Evolutionary conservation across 1,140 invertebrate genomes (phyloP).

Genomic region (Bradynema listronoti): DNA sequence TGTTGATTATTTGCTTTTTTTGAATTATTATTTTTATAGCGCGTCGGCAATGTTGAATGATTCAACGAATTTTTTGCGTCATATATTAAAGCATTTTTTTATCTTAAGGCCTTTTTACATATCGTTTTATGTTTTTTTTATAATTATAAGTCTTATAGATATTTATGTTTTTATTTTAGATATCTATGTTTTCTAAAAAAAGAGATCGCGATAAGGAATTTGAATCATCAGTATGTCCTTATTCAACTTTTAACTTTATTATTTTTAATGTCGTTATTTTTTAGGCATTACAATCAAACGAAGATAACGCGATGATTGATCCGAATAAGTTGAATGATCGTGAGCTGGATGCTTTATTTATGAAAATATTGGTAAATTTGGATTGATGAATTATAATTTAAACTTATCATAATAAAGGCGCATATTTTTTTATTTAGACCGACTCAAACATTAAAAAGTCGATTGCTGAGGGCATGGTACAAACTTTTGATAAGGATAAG

Average conservation of each 20-base stretch:
- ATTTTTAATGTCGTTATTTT: not conserved
- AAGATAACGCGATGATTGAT: not conserved
- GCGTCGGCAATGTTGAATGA: no score
- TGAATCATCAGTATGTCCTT: not conserved
- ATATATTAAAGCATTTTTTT: no score
- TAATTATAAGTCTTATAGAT: no score
- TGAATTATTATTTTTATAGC: no score
- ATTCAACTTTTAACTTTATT: not conserved
- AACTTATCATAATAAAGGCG: not conserved
- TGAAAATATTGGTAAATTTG: conserved; percentile 8
- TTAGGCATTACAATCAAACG: not conserved
- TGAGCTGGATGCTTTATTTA: conserved; percentile 6
- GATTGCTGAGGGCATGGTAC: conserved; percentile 17
- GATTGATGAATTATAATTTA: not conserved
- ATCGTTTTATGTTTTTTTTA: no score
- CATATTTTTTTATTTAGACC: conserved; percentile 10
- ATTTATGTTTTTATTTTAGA: no score
- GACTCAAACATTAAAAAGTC: conserved; percentile 19
- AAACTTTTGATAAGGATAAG: conserved; percentile 11
- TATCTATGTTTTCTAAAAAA: no score
- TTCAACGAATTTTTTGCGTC: no score
- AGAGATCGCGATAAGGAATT: not conserved
- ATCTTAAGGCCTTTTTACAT: no score
- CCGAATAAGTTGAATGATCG: not conserved
- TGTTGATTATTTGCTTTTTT: no score